Percentiles rank a stretch among this genome's conserved stretches.
Evolutionary conservation across 2,888 invertebrate genomes (phyloP).

Genomic region (Leptopilina syphax): DNA sequence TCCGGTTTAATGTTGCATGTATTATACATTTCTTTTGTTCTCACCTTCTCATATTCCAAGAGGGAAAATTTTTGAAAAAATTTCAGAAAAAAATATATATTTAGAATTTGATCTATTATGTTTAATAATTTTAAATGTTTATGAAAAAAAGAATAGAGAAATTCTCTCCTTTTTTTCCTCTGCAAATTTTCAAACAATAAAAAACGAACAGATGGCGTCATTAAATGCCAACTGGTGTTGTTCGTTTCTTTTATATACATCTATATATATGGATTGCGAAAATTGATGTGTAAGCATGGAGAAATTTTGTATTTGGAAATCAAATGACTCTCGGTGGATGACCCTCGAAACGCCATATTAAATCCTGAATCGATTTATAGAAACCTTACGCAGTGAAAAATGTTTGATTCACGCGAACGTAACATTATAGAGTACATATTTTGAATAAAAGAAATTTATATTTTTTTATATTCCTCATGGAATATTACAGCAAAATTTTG

Average conservation of each 20-base stretch:
- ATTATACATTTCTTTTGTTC: constrained; percentile 50
- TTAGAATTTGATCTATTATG: background rate
- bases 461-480: too few relatives aligned
- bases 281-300: constrained; percentile 21
- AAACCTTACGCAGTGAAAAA: too few relatives aligned
- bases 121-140: too few relatives aligned
- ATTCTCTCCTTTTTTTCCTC: too few relatives aligned
- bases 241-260: background rate
- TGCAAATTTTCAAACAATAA: background rate
- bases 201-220: constrained; percentile 11
- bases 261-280: background rate
- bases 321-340: constrained; percentile 1
- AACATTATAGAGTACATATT: too few relatives aligned
- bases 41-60: background rate
- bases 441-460: too few relatives aligned
- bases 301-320: constrained; percentile 22
- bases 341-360: background rate
- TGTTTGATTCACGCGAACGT: too few relatives aligned
- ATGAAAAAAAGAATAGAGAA: too few relatives aligned
- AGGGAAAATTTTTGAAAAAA: background rate
- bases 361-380: background rate
- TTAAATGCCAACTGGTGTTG: constrained; percentile 7
- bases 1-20: constrained; percentile 52
- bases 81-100: background rate
- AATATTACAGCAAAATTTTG: too few relatives aligned